A percentile compares a stretch with the other conserved stretches of the same genome.
Evolutionary conservation across 2,888 invertebrate genomes (phyloP).

Genomic region (Drosophila borealis): DNA sequence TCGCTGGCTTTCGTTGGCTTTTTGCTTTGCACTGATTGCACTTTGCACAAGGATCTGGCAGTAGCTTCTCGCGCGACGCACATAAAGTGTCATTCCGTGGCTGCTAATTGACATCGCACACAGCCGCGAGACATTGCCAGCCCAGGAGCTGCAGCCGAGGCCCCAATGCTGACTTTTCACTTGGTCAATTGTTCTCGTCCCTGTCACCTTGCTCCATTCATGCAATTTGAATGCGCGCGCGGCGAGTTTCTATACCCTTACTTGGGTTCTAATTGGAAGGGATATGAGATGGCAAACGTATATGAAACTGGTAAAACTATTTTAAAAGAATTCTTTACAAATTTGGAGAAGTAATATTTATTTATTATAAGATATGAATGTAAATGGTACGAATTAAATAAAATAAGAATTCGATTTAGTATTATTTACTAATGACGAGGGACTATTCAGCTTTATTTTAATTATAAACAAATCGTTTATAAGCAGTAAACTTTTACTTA

Average conservation of each 20-base stretch:
- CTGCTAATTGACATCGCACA: conserved; percentile 85
- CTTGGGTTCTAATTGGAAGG: not conserved
- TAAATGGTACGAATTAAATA: no score
- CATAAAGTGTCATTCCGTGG: conserved; percentile 85
- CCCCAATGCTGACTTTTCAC: conserved; percentile 31
- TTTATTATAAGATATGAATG: no score
- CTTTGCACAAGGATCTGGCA: conserved; percentile 69
- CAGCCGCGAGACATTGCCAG: conserved; percentile 53
- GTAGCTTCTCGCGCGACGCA: conserved; percentile 76
- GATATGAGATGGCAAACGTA: not conserved
- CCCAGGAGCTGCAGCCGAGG: conserved; percentile 23
- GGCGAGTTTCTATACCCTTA: conserved; percentile 56
- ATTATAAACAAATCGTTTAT: no score
- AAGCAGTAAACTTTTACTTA: no score
- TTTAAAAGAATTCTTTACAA: not conserved
- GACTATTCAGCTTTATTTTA: no score
- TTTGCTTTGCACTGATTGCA: conserved; percentile 82
- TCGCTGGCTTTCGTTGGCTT: conserved; percentile 69
- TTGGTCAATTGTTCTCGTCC: conserved; percentile 70
- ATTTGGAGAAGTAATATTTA: no score
- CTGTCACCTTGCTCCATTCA: conserved; percentile 59
- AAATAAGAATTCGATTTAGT: no score
- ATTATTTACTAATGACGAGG: no score
- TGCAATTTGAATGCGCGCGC: conserved; percentile 75
- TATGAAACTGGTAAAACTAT: not conserved